A percentile compares a stretch with the other conserved stretches of the same genome.
These are phyloP conservation scores for Acrossocheilus fasciatus DNA, from an alignment of 2,797 vertebrate genomes.

Conservation along the genomic window DNA sequence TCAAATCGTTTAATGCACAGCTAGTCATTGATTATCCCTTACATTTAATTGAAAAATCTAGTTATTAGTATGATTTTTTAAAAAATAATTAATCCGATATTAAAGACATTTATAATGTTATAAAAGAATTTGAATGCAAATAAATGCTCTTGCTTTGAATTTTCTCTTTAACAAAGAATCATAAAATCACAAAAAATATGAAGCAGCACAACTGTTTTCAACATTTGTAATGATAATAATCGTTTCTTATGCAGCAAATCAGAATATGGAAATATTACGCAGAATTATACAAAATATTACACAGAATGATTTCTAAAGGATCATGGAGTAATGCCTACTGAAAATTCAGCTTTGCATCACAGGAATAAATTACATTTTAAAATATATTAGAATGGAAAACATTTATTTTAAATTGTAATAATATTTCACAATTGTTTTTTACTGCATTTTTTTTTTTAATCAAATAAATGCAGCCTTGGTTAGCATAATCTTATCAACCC, in stretches of 20 bases:
- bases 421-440: neutral
- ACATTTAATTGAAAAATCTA: neutral
- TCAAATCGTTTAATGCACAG: no score
- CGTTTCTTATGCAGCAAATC: neutral
- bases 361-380: neutral
- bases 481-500: neutral
- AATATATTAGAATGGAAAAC: neutral
- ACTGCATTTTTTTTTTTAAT: neutral
- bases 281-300: no score
- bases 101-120: neutral
- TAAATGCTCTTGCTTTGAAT: neutral
- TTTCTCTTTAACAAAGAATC: neutral
- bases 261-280: neutral
- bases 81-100: no score
- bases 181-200: neutral
- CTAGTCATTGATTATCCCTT: no score
- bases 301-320: neutral
- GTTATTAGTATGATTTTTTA: neutral
- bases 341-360: neutral
- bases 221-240: neutral
- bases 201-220: neutral
- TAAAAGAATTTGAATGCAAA: neutral
- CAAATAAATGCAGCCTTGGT: neutral
- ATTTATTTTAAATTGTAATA: neutral
- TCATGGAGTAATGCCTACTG: neutral